Evolutionary conservation across 2,888 invertebrate species (phyloP).

Genomic region (Ceramica pisi): DNA sequence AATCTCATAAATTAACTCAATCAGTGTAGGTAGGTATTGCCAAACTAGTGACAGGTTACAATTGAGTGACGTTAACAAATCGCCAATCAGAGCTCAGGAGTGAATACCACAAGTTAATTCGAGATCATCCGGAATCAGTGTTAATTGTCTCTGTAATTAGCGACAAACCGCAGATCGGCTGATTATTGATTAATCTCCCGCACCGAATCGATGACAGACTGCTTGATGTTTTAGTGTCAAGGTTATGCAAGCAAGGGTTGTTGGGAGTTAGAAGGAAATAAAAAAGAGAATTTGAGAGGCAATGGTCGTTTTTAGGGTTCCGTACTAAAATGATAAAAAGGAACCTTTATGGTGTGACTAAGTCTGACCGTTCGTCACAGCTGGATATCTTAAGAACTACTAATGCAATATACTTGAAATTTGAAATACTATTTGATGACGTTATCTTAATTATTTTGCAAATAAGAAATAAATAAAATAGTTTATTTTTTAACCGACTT

Average conservation of each 20-base stretch:
- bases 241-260: neutral
- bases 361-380: too few relatives aligned
- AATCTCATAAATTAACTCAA: too few relatives aligned
- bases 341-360: too few relatives aligned
- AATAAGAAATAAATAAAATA: too few relatives aligned
- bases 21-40: neutral
- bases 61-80: slow-evolving; percentile 34
- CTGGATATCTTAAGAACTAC: too few relatives aligned
- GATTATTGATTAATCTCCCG: slow-evolving; percentile 55
- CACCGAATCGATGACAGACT: slow-evolving; percentile 30
- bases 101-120: slow-evolving; percentile 50
- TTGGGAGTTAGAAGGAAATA: neutral
- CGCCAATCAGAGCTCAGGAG: slow-evolving; percentile 26
- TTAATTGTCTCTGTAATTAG: slow-evolving; percentile 52
- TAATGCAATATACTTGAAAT: too few relatives aligned
- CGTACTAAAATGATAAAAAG: too few relatives aligned
- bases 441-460: too few relatives aligned
- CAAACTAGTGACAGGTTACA: neutral
- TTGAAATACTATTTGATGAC: too few relatives aligned
- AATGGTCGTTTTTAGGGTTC: too few relatives aligned
- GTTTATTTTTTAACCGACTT: too few relatives aligned
- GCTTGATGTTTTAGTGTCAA: slow-evolving; percentile 26
- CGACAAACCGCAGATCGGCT: slow-evolving; percentile 33
- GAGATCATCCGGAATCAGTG: slow-evolving; percentile 47
- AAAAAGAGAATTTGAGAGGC: too few relatives aligned